phyloP scores from a whole-genome alignment of 1,140 invertebrate genomes.

The Delia radicum region DNA sequence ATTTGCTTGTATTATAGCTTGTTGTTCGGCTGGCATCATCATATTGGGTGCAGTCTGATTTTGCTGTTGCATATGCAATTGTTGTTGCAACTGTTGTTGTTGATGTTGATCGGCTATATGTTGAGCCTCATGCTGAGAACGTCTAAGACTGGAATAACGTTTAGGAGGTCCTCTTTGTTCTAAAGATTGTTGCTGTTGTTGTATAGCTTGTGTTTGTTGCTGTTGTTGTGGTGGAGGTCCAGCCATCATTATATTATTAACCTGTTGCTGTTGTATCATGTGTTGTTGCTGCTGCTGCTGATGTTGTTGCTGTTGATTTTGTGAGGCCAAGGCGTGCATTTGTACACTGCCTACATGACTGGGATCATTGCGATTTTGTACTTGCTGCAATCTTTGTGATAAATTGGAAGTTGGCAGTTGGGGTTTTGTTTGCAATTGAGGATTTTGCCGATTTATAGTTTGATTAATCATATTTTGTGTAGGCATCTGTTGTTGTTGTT shows the following conservation, averaged over 20 bases:
- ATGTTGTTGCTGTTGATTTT: conserved; percentile 37
- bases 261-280: conserved; percentile 44
- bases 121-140: conserved; percentile 58
- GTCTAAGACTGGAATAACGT: conserved; percentile 72
- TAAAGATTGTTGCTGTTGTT: conserved; percentile 40
- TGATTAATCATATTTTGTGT: background rate
- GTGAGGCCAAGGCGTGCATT: conserved; percentile 49
- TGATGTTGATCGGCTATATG: conserved; percentile 41
- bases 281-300: conserved; percentile 40
- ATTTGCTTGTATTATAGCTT: conserved; percentile 41
- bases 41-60: conserved; percentile 32
- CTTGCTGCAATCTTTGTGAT: conserved; percentile 48
- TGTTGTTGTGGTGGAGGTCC: conserved; percentile 43
- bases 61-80: conserved; percentile 38
- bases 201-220: conserved; percentile 47
- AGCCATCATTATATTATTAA: conserved; percentile 18
- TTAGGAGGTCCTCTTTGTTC: conserved; percentile 63
- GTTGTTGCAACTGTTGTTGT: conserved; percentile 36
- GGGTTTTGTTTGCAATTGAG: conserved; percentile 6
- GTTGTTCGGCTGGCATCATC: conserved; percentile 48
- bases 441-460: background rate
- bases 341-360: conserved; percentile 53
- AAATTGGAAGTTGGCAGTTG: conserved; percentile 36
- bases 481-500: conserved; percentile 28
- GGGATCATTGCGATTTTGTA: conserved; percentile 52